A percentile compares a stretch with the other conserved stretches of the same genome.
Evolutionary conservation across 2,888 invertebrate genomes (phyloP).

Genomic region (Lithophane leautieri): DNA sequence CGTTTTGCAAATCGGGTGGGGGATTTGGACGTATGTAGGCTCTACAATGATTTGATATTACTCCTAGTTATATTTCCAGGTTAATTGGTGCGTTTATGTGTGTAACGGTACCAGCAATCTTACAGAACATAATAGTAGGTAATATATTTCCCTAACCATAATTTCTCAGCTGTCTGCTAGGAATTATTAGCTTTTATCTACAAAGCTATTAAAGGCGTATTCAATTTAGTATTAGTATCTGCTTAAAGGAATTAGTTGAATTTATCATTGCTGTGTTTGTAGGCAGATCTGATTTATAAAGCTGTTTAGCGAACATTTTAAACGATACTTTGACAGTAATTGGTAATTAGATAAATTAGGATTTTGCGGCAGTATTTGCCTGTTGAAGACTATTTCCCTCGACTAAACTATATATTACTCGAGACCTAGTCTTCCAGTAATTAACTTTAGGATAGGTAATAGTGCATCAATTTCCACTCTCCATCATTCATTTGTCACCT

Average conservation of each 20-base stretch:
- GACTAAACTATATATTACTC: not conserved
- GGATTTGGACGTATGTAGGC: conserved; percentile 19
- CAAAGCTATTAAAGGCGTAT: conserved; percentile 57
- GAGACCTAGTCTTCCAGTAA: not conserved
- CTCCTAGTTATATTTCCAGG: conserved; percentile 36
- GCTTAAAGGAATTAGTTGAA: conserved; percentile 51
- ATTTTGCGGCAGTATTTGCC: not conserved
- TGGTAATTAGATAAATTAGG: conserved; percentile 14
- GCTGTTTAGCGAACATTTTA: conserved; percentile 22
- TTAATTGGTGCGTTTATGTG: conserved; percentile 51
- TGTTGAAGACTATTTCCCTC: not conserved
- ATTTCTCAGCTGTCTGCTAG: conserved; percentile 49
- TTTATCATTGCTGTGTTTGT: conserved; percentile 51
- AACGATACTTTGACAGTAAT: conserved; percentile 10
- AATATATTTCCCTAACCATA: conserved; percentile 55
- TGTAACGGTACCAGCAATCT: conserved; percentile 51
- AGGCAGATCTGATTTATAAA: conserved; percentile 46
- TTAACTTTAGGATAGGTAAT: not conserved
- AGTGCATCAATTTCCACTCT: not conserved
- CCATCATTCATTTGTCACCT: not conserved
- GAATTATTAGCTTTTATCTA: conserved; percentile 60
- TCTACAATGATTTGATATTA: conserved; percentile 35
- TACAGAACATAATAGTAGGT: conserved; percentile 44
- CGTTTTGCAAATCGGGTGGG: conserved; percentile 27
- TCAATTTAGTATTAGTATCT: conserved; percentile 58